Conservation (phyloP, 2,797 vertebrate species). For the Rhabdophis nuchalis region DNA sequence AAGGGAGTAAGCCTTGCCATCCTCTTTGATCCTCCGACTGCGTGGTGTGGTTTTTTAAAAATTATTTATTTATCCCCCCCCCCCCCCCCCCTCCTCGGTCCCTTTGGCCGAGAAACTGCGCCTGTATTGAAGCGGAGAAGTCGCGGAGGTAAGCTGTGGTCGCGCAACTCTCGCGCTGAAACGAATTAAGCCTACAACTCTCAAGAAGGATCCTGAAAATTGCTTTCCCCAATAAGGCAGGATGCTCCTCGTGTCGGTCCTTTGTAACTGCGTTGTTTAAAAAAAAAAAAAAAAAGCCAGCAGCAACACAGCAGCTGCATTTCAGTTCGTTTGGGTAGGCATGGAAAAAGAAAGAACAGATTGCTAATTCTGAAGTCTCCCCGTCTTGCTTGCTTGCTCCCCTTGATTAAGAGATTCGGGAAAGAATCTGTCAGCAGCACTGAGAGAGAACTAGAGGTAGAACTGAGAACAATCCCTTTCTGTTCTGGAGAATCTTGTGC, state of each 20-base stretch:
- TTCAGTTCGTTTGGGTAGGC: background rate
- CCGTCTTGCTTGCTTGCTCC: background rate
- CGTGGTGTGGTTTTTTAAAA: background rate
- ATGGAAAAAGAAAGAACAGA: background rate
- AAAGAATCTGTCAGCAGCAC: background rate
- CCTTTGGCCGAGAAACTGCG: constrained; percentile 20
- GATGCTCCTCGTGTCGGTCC: background rate
- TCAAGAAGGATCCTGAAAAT: background rate
- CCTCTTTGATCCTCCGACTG: background rate
- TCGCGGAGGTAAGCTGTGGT: background rate
- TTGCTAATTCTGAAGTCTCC: background rate
- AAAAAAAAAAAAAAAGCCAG: background rate
- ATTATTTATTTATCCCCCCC: too few species aligned
- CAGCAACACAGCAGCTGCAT: background rate
- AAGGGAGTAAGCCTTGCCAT: background rate
- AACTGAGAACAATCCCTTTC: background rate
- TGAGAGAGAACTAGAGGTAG: background rate
- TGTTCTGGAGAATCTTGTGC: background rate
- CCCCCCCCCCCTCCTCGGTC: background rate
- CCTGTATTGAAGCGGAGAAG: constrained; percentile 11
- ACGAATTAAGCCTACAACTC: constrained; percentile 2
- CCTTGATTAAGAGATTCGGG: background rate
- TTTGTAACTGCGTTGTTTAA: background rate
- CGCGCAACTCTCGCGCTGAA: background rate
- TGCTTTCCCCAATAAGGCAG: constrained; percentile 7